Base-by-base conservation (phyloP, 2,113 vertebrate species). In the Eira barbara region DNA sequence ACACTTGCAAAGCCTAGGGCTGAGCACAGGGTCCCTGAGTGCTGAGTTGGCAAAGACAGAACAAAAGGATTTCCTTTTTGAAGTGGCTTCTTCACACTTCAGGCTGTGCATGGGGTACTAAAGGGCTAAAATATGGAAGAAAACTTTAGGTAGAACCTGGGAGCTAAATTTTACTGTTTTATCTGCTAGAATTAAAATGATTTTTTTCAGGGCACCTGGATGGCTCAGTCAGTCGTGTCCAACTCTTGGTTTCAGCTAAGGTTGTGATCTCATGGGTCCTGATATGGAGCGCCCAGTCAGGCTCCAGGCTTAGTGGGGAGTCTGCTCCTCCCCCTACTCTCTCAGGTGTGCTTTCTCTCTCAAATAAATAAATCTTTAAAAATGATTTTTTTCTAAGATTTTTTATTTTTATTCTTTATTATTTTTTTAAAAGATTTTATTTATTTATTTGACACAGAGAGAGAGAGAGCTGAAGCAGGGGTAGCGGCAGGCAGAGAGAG, bases 41-140 rank as follows among this genome's bases (percentile, higher is more conserved):
- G 10, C 29, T 83, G 57, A 96, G 15, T 47, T 94, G 79, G 31
- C 73, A 91, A 88, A 93, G 42, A 73, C 4, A 69, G 25, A 92
- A 45, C 20, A 92, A 92, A 91, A 90, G 8, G 9, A 82, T 52
- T 95, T 96, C 15, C 90, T 89, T 78, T 97, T 78, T 69, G 31
- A 96, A 91, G 36, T 87, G 27, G 7, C 73, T 81, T 86, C 52
- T 90, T 89, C 55, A 81, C 14, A 86, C 15, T 91, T 90, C 14
- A 96, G 36, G 63, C 14, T 94, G 42, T 61, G 29, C 36, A 25
- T 1, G 1, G 36, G 23, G 7, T 93, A 86, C 39, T 78, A n/a
- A 90, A 89, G 74, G 59, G 25, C 42, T 74, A 69, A 88, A 89
- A 20, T 29, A 95, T 47, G 11, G 25, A 78, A 76, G 14, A 81